Conservation (phyloP, 2,888 invertebrate genomes). For the Nomada fucata region DNA sequence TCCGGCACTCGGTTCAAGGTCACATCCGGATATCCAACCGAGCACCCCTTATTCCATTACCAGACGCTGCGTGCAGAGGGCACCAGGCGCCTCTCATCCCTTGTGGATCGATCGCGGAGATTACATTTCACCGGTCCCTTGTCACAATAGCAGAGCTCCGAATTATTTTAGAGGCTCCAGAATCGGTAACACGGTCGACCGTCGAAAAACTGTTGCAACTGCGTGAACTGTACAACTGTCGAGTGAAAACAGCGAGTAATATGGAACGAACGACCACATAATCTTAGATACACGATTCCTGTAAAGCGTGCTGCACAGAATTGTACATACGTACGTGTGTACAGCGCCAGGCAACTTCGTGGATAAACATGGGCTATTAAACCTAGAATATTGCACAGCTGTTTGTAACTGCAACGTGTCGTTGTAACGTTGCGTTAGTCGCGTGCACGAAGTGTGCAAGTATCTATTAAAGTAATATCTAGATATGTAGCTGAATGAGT, state of each 20-base stretch:
- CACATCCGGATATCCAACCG: slow-evolving; percentile 57
- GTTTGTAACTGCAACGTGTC: slow-evolving; percentile 41
- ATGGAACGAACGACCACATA: slow-evolving; percentile 23
- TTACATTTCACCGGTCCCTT: slow-evolving; percentile 60
- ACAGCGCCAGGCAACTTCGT: slow-evolving; percentile 35
- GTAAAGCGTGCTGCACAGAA: slow-evolving; percentile 25
- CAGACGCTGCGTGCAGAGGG: slow-evolving; percentile 68
- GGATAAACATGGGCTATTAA: slow-evolving; percentile 40
- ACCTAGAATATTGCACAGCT: slow-evolving; percentile 49
- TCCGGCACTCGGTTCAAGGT: slow-evolving; percentile 65
- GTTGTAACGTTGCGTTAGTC: slow-evolving; percentile 26
- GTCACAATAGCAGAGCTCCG: slow-evolving; percentile 43
- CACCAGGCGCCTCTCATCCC: slow-evolving; percentile 50
- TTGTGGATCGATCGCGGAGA: slow-evolving; percentile 70
- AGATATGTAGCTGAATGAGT: background rate
- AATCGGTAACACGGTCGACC: slow-evolving; percentile 54
- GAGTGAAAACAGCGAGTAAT: slow-evolving; percentile 62
- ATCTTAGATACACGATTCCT: slow-evolving; percentile 40
- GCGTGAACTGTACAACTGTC: slow-evolving; percentile 56
- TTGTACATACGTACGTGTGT: slow-evolving; percentile 18
- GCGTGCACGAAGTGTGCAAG: slow-evolving; percentile 2
- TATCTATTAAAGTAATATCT: background rate
- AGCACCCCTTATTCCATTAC: slow-evolving; percentile 63
- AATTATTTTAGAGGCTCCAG: slow-evolving; percentile 70
- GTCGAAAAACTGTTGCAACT: slow-evolving; percentile 65